Percentiles rank a stretch among this genome's conserved stretches.
Conservation (phyloP, 2,888 invertebrate species). For the Tetramorium bicarinatum region DNA sequence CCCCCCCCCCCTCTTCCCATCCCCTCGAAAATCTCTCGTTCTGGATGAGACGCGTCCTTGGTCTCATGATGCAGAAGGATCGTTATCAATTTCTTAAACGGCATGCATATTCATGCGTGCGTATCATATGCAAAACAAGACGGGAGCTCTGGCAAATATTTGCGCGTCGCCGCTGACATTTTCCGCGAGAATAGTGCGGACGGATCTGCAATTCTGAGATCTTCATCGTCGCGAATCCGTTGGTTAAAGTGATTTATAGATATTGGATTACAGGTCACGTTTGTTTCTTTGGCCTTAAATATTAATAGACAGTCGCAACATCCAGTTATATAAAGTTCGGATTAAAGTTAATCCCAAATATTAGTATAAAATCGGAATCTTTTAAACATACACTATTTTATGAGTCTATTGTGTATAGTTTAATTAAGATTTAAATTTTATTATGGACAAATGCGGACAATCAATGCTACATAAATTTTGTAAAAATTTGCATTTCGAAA, state of each 20-base stretch:
- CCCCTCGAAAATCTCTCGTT: neutral
- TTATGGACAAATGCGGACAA: too few species aligned
- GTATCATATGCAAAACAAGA: conserved; percentile 48
- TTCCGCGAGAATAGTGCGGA: conserved; percentile 39
- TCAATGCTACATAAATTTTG: too few species aligned
- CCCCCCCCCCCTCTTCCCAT: too few species aligned
- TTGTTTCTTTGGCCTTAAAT: conserved; percentile 22
- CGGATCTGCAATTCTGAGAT: conserved; percentile 51
- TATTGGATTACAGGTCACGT: conserved; percentile 49
- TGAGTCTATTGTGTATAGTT: neutral
- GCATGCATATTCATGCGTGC: conserved; percentile 60
- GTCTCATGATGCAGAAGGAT: conserved; percentile 23
- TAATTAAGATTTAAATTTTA: neutral
- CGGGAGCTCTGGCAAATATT: conserved; percentile 24
- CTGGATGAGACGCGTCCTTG: conserved; percentile 27
- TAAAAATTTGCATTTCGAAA: too few species aligned
- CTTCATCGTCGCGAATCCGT: conserved; percentile 29
- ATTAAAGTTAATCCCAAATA: neutral
- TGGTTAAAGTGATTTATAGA: conserved; percentile 40
- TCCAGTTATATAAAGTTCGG: neutral
- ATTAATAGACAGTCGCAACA: neutral
- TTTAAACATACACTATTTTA: neutral
- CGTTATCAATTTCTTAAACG: conserved; percentile 62
- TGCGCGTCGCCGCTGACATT: conserved; percentile 39
- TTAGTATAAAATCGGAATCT: neutral